Evolutionary conservation across 2,888 invertebrate genomes (phyloP).

Genomic region (Idaea biselata): DNA sequence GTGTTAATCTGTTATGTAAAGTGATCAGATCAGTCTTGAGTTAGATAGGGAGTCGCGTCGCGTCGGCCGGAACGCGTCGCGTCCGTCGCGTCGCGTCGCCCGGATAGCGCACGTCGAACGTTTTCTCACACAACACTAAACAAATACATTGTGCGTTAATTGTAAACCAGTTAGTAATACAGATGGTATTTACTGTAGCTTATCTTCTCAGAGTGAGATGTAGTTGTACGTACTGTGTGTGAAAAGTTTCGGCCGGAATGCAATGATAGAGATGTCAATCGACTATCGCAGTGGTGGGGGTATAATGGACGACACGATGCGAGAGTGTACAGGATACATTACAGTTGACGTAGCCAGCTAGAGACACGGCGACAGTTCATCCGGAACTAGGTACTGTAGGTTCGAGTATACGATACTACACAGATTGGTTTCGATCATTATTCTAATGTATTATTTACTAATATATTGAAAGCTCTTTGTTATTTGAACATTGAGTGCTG

Average conservation of each 20-base stretch:
- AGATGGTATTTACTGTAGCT: no score
- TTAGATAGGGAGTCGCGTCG: constrained; percentile 41
- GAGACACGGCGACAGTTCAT: no score
- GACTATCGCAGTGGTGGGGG: no score
- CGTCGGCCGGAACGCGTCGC: not conserved
- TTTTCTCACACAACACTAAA: constrained; percentile 27
- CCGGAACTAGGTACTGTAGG: constrained; percentile 4
- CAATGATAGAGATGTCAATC: no score
- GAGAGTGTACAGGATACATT: no score
- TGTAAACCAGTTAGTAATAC: not conserved
- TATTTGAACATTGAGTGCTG: constrained; percentile 81
- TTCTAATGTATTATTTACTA: constrained; percentile 76
- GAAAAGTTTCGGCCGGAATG: no score
- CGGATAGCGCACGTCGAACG: constrained; percentile 19
- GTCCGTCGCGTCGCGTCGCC: not conserved
- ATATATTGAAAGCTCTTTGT: constrained; percentile 79
- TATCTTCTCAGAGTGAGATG: no score
- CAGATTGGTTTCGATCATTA: constrained; percentile 71
- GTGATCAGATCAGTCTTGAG: constrained; percentile 73
- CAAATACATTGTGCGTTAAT: constrained; percentile 42
- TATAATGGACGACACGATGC: no score
- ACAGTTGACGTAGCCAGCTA: no score
- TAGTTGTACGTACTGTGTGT: no score
- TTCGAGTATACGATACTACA: constrained; percentile 78
- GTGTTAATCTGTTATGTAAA: not conserved